Evolutionary conservation across 2,797 vertebrate species (phyloP).

Genomic region (Pseudochirops cupreus): DNA sequence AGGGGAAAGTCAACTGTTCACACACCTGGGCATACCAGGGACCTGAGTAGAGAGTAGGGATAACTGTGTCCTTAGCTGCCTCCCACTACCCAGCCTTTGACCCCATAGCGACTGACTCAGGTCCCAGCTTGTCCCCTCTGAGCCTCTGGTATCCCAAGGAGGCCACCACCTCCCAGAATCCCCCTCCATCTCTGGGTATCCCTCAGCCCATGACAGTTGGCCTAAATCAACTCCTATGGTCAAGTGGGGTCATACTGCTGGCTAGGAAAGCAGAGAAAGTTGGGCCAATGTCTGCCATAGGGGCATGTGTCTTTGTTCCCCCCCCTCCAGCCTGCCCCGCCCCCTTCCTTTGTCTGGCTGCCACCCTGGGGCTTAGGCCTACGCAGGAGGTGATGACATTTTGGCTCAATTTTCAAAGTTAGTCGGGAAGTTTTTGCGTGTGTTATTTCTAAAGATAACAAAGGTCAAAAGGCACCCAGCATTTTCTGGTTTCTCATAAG

Average conservation of each 20-base stretch:
- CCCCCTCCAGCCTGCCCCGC: conserved; percentile 37
- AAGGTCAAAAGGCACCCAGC: conserved; percentile 85
- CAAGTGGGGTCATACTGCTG: background rate
- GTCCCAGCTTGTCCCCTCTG: conserved; percentile 28
- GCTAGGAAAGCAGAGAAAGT: background rate
- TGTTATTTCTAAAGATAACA: conserved; percentile 82
- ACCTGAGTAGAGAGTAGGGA: background rate
- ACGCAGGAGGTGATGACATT: conserved; percentile 75
- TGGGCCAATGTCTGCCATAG: background rate
- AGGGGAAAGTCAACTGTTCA: background rate
- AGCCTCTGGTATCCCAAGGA: conserved; percentile 35
- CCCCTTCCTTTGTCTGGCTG: conserved; percentile 72
- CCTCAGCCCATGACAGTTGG: conserved; percentile 58
- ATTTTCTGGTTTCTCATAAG: conserved; percentile 80
- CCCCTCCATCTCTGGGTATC: background rate
- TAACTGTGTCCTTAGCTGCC: background rate
- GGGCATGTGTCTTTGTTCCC: background rate
- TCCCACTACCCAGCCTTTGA: background rate
- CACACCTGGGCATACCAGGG: background rate
- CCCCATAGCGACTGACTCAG: background rate
- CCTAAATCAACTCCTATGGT: conserved; percentile 46
- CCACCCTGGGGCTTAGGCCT: conserved; percentile 69
- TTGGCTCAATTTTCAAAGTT: conserved; percentile 76
- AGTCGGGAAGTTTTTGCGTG: conserved; percentile 70
- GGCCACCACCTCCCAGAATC: conserved; percentile 25